Percentiles rank a stretch among this genome's conserved stretches.
Evolutionary conservation across 2,113 vertebrate genomes (phyloP).

Genomic region (Lampris megalopsis): DNA sequence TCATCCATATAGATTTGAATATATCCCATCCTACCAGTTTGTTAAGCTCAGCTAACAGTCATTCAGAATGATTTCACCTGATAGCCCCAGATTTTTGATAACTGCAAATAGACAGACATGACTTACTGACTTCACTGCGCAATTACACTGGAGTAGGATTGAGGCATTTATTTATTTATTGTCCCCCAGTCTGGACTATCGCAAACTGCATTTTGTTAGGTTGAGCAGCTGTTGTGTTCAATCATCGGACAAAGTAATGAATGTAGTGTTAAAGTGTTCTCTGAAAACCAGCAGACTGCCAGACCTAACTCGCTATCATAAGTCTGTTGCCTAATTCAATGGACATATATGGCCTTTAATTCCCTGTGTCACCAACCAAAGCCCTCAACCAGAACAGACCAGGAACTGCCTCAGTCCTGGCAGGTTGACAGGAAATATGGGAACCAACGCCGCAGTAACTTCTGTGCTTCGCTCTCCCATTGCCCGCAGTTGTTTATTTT

Average conservation of each 20-base stretch:
- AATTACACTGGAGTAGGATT: too few relatives aligned
- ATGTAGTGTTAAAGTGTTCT: slow-evolving; percentile 18
- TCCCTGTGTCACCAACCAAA: slow-evolving; percentile 30
- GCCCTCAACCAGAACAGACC: slow-evolving; percentile 39
- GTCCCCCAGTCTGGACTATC: background rate
- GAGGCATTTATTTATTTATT: too few relatives aligned
- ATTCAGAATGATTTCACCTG: background rate
- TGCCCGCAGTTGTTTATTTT: slow-evolving; percentile 37
- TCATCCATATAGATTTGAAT: background rate
- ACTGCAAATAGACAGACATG: too few relatives aligned
- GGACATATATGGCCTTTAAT: slow-evolving; percentile 61
- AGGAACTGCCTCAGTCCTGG: slow-evolving; percentile 40
- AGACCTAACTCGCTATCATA: slow-evolving; percentile 13
- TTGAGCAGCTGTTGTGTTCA: background rate
- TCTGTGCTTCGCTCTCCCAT: slow-evolving; percentile 14
- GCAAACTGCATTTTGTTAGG: background rate
- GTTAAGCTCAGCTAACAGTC: background rate
- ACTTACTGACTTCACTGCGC: too few relatives aligned
- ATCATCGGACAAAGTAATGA: background rate
- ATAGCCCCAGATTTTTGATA: background rate
- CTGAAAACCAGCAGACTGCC: slow-evolving; percentile 10
- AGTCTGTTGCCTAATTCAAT: slow-evolving; percentile 30
- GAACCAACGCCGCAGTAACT: slow-evolving; percentile 21
- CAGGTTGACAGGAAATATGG: slow-evolving; percentile 29
- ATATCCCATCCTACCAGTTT: background rate